Conservation (phyloP, 2,888 invertebrate species). For the Sphaerolaimus hirsutus region DNA sequence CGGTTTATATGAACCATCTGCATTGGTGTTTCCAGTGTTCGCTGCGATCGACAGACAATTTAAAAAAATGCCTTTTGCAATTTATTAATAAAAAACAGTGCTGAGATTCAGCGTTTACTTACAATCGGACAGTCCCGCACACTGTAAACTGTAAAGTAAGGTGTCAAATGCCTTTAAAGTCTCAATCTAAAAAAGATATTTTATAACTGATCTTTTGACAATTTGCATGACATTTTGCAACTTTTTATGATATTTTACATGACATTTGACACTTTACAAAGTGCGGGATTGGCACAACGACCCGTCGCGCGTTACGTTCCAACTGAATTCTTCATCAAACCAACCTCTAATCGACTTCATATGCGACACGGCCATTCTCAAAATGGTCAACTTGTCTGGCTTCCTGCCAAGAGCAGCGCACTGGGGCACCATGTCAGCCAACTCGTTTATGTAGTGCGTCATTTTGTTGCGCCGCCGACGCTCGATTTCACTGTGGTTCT, state of each 20-base stretch:
- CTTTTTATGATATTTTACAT: too few species aligned
- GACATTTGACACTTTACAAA: too few species aligned
- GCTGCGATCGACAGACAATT: slow-evolving; percentile 7
- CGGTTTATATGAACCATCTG: slow-evolving; percentile 87
- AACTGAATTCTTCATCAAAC: neutral
- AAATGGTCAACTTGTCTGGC: slow-evolving; percentile 92
- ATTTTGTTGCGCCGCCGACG: slow-evolving; percentile 92
- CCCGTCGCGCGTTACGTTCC: too few species aligned
- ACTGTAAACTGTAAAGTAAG: too few species aligned
- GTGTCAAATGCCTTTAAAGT: too few species aligned
- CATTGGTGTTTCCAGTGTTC: slow-evolving; percentile 87
- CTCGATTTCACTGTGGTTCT: slow-evolving; percentile 97
- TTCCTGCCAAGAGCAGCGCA: slow-evolving; percentile 74
- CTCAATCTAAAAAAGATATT: too few species aligned
- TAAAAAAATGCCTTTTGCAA: neutral
- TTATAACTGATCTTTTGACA: too few species aligned
- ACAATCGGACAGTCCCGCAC: too few species aligned
- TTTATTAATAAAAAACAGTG: neutral
- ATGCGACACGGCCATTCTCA: slow-evolving; percentile 96
- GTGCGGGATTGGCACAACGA: too few species aligned
- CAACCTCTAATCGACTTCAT: slow-evolving; percentile 86
- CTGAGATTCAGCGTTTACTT: too few species aligned
- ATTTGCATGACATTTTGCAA: too few species aligned
- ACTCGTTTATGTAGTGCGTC: slow-evolving; percentile 97
- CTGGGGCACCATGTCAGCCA: slow-evolving; percentile 98